Evolutionary conservation across 2,797 vertebrate genomes (phyloP).

Genomic region (Falco rusticolus): DNA sequence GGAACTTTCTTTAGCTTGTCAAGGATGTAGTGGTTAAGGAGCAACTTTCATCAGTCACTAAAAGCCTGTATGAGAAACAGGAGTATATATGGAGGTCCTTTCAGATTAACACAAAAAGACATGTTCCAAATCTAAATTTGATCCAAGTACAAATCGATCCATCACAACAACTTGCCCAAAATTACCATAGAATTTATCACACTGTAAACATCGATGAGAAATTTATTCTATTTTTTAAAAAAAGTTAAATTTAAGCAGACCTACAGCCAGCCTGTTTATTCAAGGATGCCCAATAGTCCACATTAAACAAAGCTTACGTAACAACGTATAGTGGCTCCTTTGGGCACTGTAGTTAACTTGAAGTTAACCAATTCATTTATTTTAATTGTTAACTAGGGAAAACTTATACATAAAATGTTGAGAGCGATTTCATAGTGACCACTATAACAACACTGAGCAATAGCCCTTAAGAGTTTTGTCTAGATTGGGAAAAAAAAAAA

Average conservation of each 20-base stretch:
- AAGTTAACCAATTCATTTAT: neutral
- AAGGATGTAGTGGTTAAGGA: neutral
- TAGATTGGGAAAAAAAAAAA: neutral
- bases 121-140: neutral
- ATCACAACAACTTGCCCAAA: neutral
- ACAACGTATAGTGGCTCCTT: neutral
- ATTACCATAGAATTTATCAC: neutral
- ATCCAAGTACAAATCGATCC: neutral
- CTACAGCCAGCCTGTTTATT: neutral
- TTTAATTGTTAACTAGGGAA: neutral
- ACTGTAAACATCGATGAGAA: neutral
- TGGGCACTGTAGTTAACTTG: neutral
- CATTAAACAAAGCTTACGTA: neutral
- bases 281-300: neutral
- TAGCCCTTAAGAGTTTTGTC: neutral
- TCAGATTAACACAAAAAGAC: neutral
- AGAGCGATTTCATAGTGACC: neutral
- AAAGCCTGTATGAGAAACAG: neutral
- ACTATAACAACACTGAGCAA: neutral
- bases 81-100: neutral
- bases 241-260: neutral
- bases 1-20: neutral
- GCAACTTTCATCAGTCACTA: neutral
- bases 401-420: fast-evolving
- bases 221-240: neutral